Evolutionary conservation across 2,888 invertebrate genomes (phyloP), one percentile per base, ranked within the genome.

Genomic region (Colletes collaris): DNA sequence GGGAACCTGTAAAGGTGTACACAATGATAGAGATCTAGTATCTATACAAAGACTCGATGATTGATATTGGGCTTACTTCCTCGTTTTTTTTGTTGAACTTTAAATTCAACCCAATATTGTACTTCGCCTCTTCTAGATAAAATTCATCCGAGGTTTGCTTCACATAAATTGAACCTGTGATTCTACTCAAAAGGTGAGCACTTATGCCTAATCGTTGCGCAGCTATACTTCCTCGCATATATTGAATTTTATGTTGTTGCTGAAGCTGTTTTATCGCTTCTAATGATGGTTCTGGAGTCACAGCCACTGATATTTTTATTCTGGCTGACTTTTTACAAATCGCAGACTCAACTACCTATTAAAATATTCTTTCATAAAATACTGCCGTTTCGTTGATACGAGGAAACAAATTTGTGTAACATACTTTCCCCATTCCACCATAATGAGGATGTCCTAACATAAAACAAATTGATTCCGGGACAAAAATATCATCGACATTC

Each of bases 51-150:
- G 4, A 19, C 11, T 64, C 13, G n/a, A 16, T 11, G 5, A 40
- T 19, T 2, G n/a, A 7, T 40, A 7, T 44, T 27, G 0, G 6
- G 11, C 89, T 87, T 82, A 96, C 96, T 94, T 97, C 95, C 89
- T 95, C 94, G 86, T 95, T 95, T 27, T 93, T 95, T 91, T 97
- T 98, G 81, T 96, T 97, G 90, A 97, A 97, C 93, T 99, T 99
- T 35, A 99, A 94, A 92, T 98, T 97, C 60, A 99, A 94, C 0
- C 99, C 99, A 44, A 99, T 95, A 91, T 99, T 99, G 16, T 96
- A 92, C 90, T 95, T 96, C 0, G 60, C 37, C 19, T 68, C 62
- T 4, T 82, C 81, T 11, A 74, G 72, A 8, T 76, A 63, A 5
- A 27, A 13, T 10, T 64, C 55, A n/a, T 76, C 64, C 4, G 63